A percentile compares a stretch with the other conserved stretches of the same genome.
Evolutionary conservation across 2,888 invertebrate species (phyloP).

Genomic region (Hemaris fuciformis): DNA sequence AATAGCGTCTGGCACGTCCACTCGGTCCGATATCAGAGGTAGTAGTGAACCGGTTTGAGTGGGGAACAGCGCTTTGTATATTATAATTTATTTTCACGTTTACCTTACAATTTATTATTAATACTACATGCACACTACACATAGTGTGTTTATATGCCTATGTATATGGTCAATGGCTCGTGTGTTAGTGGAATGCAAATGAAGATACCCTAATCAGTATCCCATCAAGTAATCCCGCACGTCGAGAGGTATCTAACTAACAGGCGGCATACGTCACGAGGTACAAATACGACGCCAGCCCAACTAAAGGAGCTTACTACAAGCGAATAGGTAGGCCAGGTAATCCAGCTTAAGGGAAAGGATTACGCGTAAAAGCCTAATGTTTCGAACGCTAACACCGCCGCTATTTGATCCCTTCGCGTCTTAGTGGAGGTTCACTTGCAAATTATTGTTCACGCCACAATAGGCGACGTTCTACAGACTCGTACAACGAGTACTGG

Average conservation of each 20-base stretch:
- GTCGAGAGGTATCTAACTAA: constrained; percentile 19
- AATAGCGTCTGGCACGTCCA: too few relatives aligned
- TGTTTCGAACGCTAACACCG: constrained; percentile 52
- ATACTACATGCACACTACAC: too few relatives aligned
- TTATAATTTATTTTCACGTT: too few relatives aligned
- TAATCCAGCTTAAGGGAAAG: constrained; percentile 72
- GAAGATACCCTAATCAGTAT: neutral
- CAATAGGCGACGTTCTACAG: constrained; percentile 46
- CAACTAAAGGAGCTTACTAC: constrained; percentile 59
- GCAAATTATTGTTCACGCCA: constrained; percentile 66
- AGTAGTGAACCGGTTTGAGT: too few relatives aligned
- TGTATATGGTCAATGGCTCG: neutral
- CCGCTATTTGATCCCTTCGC: constrained; percentile 63
- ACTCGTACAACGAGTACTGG: constrained; percentile 45
- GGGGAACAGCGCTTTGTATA: too few relatives aligned
- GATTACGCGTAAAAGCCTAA: constrained; percentile 71
- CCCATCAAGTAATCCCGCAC: constrained; percentile 3
- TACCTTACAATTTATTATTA: too few relatives aligned
- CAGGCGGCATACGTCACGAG: constrained; percentile 34
- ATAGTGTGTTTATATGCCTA: too few relatives aligned
- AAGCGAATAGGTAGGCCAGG: constrained; percentile 61
- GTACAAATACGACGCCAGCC: constrained; percentile 59
- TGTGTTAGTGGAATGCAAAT: neutral
- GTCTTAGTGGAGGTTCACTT: constrained; percentile 54
- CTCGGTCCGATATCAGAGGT: too few relatives aligned